Percentiles rank a stretch among this genome's conserved stretches.
Evolutionary conservation across 2,113 vertebrate genomes (phyloP).

Genomic region (Aleadryas rufinucha): DNA sequence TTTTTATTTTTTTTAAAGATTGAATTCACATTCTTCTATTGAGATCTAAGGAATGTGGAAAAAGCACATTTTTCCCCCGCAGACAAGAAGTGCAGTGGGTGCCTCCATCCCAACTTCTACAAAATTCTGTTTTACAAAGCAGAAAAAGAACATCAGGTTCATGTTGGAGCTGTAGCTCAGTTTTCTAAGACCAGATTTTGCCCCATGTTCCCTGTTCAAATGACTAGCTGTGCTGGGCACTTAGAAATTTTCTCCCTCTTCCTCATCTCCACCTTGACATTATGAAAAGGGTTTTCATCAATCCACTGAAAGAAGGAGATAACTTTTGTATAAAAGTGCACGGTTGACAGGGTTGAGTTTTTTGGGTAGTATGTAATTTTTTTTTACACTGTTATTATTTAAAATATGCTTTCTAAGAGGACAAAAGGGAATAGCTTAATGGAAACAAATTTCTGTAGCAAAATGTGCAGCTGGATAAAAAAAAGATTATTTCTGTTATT

Average conservation of each 20-base stretch:
- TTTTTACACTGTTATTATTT: constrained; percentile 63
- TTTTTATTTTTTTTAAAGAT: background rate
- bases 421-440: constrained; percentile 64
- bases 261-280: constrained; percentile 2
- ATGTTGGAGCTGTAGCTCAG: background rate
- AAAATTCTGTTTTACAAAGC: background rate
- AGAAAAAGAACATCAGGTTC: background rate
- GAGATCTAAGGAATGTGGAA: background rate
- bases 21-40: background rate
- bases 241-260: background rate
- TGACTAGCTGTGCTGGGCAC: background rate
- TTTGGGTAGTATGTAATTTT: constrained; percentile 52
- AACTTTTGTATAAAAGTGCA: constrained; percentile 34
- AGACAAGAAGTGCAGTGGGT: background rate
- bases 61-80: background rate
- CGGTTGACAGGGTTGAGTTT: background rate
- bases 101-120: background rate
- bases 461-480: constrained; percentile 48
- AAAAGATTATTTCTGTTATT: constrained; percentile 58
- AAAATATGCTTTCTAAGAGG: constrained; percentile 60
- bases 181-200: background rate
- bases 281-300: constrained; percentile 34
- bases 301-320: background rate
- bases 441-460: constrained; percentile 61
- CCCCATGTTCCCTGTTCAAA: background rate